Percentiles rank a stretch among this genome's conserved stretches.
Conservation (phyloP, 1,140 invertebrate species). For the Caenorhabditis inopinata region DNA sequence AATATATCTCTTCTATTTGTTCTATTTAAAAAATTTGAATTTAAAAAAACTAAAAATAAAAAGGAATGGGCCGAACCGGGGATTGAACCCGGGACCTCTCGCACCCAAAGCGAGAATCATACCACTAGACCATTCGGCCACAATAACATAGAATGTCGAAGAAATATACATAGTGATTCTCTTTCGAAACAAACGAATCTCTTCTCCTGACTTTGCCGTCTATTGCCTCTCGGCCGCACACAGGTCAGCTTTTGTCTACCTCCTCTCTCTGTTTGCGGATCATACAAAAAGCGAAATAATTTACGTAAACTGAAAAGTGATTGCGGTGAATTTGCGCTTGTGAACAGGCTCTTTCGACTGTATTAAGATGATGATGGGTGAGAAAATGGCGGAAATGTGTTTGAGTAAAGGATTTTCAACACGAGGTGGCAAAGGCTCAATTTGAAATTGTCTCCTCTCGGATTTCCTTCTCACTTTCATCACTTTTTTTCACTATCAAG, state of each 20-base stretch:
- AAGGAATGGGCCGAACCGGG: constrained; percentile 47
- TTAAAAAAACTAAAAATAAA: too few species aligned
- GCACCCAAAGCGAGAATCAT: constrained; percentile 66
- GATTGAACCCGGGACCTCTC: constrained; percentile 64
- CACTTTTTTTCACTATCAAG: not conserved
- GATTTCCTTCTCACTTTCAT: not conserved
- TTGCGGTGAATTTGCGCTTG: not conserved
- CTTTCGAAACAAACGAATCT: too few species aligned
- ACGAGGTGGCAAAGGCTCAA: constrained; percentile 12
- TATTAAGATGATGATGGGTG: not conserved
- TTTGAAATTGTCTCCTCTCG: not conserved
- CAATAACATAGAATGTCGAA: too few species aligned
- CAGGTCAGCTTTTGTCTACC: not conserved
- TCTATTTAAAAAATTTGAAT: too few species aligned
- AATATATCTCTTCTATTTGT: too few species aligned
- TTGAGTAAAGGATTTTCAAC: constrained; percentile 7
- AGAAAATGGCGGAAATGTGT: constrained; percentile 19
- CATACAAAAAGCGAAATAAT: constrained; percentile 12
- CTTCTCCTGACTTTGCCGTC: too few species aligned
- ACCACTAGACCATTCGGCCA: constrained; percentile 59
- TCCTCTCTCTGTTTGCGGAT: not conserved
- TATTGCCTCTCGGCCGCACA: too few species aligned
- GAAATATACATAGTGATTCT: too few species aligned
- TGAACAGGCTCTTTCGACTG: constrained; percentile 29
- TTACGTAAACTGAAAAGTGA: not conserved